Base-by-base conservation (phyloP, 1,140 invertebrate species). In the Calephelis virginiensis region DNA sequence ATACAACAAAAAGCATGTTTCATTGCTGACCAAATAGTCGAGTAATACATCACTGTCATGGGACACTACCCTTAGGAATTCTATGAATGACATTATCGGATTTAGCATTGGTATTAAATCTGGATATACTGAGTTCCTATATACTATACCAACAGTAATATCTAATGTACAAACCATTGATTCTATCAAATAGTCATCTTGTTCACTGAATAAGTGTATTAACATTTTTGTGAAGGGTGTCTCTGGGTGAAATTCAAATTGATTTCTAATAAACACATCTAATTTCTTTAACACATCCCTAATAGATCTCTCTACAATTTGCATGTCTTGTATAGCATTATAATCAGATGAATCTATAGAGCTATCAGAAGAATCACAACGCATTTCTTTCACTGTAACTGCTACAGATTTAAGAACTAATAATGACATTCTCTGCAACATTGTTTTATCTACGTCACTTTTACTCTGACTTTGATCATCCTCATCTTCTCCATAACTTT, bases 101-200 rank as follows among this genome's bases (percentile, higher is more conserved):
- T 95, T 96, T 49, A 97, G 89, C 93, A 96, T 96, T 5, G 94
- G 93, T 68, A 95, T 94, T 50, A 96, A 91, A 79, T 96, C 95
- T 40, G 95, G 95, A 74, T 95, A 95, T 28, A 95, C 93, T 6
- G 95, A 95, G 77, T 96, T 95, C 56, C 96, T 93, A 78, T 96
- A 96, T 37, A 95, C 96, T 17, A 97, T 94, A 61, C 96, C 96
- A 50, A 96, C 94, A 6, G 95, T 96, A 38, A 97, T 96, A 84
- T 98, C 97, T 43, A 98, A 86, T 49, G 96, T 96, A 86, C 97
- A 98, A 1, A 98, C 95, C 96, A 98, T 97, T n/a, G 96, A 95
- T 91, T 98, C 97, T 37, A 98, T 96, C 63, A 98, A 84, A 73
- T 96, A 96, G 83, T 98, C 97, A 83, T 98, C 97, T 86, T 98